Evolutionary conservation across 2,113 vertebrate species (phyloP).

Genomic region (Centropristis striata): DNA sequence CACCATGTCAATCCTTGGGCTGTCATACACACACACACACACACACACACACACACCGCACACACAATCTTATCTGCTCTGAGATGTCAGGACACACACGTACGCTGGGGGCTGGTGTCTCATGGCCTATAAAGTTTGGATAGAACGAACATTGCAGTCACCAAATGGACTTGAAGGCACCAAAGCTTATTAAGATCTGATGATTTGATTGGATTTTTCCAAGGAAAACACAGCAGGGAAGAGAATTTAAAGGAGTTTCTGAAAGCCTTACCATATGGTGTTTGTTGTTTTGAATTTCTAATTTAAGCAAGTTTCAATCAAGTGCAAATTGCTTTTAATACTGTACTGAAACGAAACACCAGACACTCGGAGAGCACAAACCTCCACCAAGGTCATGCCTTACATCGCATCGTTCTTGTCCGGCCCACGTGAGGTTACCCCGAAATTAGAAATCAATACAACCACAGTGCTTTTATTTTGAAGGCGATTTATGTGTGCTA

Average conservation of each 20-base stretch:
- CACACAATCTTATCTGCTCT: neutral
- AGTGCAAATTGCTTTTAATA: neutral
- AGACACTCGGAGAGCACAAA: no score
- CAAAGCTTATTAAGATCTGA: slow-evolving; percentile 16
- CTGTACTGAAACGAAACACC: neutral
- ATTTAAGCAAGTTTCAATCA: neutral
- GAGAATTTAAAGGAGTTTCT: neutral
- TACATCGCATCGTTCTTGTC: no score
- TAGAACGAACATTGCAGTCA: slow-evolving; percentile 5
- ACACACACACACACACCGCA: neutral
- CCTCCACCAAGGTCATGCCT: no score
- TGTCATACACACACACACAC: slow-evolving; percentile 41
- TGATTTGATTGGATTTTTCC: neutral
- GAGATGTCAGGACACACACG: slow-evolving; percentile 30
- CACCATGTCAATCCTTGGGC: slow-evolving; percentile 49
- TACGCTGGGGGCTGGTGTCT: slow-evolving; percentile 1
- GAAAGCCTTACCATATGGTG: neutral
- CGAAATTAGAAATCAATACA: no score
- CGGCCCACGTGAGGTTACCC: no score
- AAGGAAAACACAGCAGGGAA: neutral
- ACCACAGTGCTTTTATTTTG: no score
- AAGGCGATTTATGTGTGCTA: no score
- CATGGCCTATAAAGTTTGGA: slow-evolving; percentile 27
- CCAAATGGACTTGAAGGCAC: slow-evolving; percentile 9
- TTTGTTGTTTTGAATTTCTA: neutral